phyloP scores from a whole-genome alignment of 2,797 vertebrate species.

The Ceyx erithaca region DNA sequence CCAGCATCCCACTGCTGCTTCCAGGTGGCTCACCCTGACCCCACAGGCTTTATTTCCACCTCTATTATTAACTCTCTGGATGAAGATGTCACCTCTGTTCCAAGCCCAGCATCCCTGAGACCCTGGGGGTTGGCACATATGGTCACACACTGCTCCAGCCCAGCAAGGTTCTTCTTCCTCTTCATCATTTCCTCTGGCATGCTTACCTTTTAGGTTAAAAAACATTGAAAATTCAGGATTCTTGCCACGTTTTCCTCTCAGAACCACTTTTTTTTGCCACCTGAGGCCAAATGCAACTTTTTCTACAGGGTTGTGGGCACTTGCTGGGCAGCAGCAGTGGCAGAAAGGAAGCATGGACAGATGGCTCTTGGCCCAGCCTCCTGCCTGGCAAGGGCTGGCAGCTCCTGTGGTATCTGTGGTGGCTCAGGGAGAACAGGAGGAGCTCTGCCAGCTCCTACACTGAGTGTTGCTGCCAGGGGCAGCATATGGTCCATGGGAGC shows the following conservation, averaged over 20 bases:
- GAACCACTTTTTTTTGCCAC: background rate
- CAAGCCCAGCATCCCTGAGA: background rate
- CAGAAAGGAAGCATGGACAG: conserved; percentile 10
- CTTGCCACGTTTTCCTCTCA: background rate
- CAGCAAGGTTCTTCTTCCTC: conserved; percentile 22
- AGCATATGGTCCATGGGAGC: conserved; percentile 26
- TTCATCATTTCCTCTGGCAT: background rate
- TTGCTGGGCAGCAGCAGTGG: background rate
- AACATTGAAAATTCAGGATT: background rate
- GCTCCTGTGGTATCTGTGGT: background rate
- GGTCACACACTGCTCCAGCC: background rate
- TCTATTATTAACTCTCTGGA: background rate
- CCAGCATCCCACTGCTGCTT: background rate
- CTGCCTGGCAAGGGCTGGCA: conserved; percentile 58
- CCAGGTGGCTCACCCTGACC: background rate
- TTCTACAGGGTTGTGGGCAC: background rate
- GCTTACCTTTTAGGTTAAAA: background rate
- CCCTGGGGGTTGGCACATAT: background rate
- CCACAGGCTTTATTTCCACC: background rate
- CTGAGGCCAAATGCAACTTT: rapidly evolving
- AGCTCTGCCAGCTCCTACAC: background rate
- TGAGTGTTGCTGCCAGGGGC: conserved; percentile 8
- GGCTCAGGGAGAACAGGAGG: background rate
- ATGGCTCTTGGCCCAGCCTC: conserved; percentile 22
- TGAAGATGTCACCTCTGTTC: background rate